Evolutionary conservation across 2,888 invertebrate species (phyloP).

Genomic region (Plutella xylostella): DNA sequence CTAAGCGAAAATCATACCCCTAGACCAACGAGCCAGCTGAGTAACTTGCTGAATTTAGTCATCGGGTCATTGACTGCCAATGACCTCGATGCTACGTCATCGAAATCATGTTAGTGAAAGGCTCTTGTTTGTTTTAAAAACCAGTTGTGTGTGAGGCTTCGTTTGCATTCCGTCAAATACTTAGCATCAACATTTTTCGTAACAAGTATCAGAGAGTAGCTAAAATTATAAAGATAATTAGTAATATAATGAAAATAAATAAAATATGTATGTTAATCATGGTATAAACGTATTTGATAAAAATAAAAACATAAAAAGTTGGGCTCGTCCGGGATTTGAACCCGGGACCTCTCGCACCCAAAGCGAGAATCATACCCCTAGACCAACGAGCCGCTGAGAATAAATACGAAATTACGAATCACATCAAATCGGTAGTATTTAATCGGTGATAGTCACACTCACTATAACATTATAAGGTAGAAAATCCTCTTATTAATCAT

Average conservation of each 20-base stretch:
- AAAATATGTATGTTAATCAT: too few species aligned
- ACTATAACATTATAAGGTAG: too few species aligned
- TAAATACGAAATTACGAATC: neutral
- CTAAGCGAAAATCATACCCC: constrained; percentile 72
- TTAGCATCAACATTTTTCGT: too few species aligned
- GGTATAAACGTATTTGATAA: neutral
- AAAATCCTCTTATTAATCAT: too few species aligned
- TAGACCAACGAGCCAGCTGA: constrained; percentile 64
- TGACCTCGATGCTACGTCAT: neutral
- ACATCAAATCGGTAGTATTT: too few species aligned
- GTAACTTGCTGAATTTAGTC: neutral
- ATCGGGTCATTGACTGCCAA: neutral
- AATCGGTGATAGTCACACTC: too few species aligned
- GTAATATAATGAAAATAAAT: too few species aligned
- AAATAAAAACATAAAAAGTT: constrained; percentile 22
- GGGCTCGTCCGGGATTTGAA: constrained; percentile 73
- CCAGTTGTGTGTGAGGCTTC: too few species aligned
- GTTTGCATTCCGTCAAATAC: too few species aligned
- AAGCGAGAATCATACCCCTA: constrained; percentile 72
- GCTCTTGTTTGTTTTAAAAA: neutral
- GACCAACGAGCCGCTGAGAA: constrained; percentile 32
- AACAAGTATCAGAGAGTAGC: too few species aligned
- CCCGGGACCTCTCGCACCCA: constrained; percentile 72
- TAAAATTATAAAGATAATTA: too few species aligned
- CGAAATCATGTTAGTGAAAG: neutral